Percentiles rank a stretch among this genome's conserved stretches.
These are phyloP conservation scores for Eudasyphora cyanicolor DNA, from an alignment of 2,888 invertebrate genomes.

Conservation along the genomic window DNA sequence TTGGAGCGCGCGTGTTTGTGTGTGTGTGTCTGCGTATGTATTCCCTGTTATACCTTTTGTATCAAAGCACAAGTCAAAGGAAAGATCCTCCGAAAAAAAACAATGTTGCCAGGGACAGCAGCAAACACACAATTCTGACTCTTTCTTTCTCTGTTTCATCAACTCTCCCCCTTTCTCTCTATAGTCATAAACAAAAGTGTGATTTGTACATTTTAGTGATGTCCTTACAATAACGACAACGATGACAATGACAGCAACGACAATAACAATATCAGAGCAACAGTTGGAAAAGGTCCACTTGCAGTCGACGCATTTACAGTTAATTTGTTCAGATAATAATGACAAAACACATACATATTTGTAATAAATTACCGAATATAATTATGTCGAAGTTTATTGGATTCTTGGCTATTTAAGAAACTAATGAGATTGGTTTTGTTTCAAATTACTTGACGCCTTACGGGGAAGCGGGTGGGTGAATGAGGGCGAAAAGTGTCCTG, in stretches of 20 bases:
- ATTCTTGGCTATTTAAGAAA: slow-evolving; percentile 7
- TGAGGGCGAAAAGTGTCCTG: not conserved
- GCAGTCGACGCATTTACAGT: slow-evolving; percentile 4
- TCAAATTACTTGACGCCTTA: not conserved
- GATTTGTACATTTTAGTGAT: slow-evolving; percentile 21
- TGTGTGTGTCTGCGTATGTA: not conserved
- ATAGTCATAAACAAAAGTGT: slow-evolving; percentile 19
- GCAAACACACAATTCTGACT: not conserved
- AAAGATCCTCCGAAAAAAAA: slow-evolving; percentile 1
- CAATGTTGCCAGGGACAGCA: not conserved
- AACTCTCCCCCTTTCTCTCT: too few relatives aligned
- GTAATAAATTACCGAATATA: slow-evolving; percentile 11
- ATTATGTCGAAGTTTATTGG: slow-evolving; percentile 13
- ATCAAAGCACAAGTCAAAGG: not conserved
- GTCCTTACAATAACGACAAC: not conserved
- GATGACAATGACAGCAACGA: not conserved
- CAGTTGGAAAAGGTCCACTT: slow-evolving; percentile 7
- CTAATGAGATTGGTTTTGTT: slow-evolving; percentile 8
- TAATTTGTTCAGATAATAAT: slow-evolving; percentile 1
- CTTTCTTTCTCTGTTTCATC: too few relatives aligned
- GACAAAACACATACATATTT: not conserved
- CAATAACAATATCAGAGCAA: too few relatives aligned
- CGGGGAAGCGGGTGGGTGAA: too few relatives aligned
- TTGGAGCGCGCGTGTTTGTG: not conserved
- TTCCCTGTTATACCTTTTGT: not conserved